Base-by-base conservation (phyloP, 2,888 invertebrate species). In the Oscheius myriophilus region DNA sequence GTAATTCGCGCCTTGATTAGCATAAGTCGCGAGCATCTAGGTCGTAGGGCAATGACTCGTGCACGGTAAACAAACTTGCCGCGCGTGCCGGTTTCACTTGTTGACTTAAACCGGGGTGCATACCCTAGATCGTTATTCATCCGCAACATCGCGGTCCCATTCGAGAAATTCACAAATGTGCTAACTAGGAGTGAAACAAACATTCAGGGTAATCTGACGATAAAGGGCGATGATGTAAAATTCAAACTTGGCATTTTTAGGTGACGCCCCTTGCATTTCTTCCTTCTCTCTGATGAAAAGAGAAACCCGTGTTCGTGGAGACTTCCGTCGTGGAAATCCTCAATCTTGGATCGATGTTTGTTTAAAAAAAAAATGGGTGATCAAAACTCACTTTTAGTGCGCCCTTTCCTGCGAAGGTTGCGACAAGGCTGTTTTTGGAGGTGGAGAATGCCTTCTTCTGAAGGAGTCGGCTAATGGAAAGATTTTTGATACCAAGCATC, bases 1-100 rank as follows among this genome's bases (percentile, higher is more conserved):
- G 46, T 61, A 46, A 46, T 49, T 33, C 49, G 49, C 18, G 46
- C 21, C 25, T 49, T 61, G 61, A 61, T 61, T 61, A 61, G 61
- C 61, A 61, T 61, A 61, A 18, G 49, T 16, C 18, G 46, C 49
- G 61, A 61, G 61, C 61, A 61, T 49, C 61, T 61, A 61, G 61
- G 61, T 61, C 59, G 43, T 16, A n/a, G 26, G 12, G 52, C 52
- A n/a, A 54, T 33, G 33, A 33, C 25, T 61, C 46, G 61, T 61
- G 49, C 33, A 58, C 16, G 39, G 61, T 61, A 61, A 61, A 61
- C 61, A 61, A 61, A 49, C 61, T 46, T 59, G 18, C 39, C 39
- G 26, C 26, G 12, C 42, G 57, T 57, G 43, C 61, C 23, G 26
- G 33, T 33, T 33, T 33, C 33, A 33, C 33, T 33, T 33, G 33